Conservation (phyloP, 2,113 vertebrate genomes). For the Phodopus roborovskii region DNA sequence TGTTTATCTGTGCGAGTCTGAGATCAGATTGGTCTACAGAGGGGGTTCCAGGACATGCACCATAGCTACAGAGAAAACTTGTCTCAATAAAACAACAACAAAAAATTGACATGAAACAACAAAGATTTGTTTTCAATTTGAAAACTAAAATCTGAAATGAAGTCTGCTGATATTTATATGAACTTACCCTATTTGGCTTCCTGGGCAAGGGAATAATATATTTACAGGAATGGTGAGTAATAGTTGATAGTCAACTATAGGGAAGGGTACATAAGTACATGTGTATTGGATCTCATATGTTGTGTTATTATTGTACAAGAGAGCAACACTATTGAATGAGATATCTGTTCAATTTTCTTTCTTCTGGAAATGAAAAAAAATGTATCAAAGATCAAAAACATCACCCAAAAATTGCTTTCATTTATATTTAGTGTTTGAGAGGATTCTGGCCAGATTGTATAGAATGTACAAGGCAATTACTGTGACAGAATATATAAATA, state of each 20-base stretch:
- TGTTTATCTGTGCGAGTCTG: too few species aligned
- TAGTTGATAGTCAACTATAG: neutral
- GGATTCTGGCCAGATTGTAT: too few species aligned
- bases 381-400: neutral
- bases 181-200: neutral
- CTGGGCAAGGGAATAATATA: neutral
- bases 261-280: neutral
- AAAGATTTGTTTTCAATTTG: neutral
- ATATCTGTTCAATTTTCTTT: neutral
- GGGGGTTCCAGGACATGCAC: too few species aligned
- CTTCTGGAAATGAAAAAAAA: neutral
- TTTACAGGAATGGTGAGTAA: neutral
- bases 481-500: neutral
- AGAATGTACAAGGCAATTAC: neutral
- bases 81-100: too few species aligned
- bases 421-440: neutral
- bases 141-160: neutral
- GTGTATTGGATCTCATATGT: neutral
- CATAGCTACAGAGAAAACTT: too few species aligned
- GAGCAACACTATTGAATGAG: neutral
- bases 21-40: too few species aligned
- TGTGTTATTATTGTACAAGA: neutral
- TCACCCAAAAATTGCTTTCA: neutral
- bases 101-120: too few species aligned
- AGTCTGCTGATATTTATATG: neutral